Base-by-base conservation (phyloP, 2,113 vertebrate species). In the Meles meles region DNA sequence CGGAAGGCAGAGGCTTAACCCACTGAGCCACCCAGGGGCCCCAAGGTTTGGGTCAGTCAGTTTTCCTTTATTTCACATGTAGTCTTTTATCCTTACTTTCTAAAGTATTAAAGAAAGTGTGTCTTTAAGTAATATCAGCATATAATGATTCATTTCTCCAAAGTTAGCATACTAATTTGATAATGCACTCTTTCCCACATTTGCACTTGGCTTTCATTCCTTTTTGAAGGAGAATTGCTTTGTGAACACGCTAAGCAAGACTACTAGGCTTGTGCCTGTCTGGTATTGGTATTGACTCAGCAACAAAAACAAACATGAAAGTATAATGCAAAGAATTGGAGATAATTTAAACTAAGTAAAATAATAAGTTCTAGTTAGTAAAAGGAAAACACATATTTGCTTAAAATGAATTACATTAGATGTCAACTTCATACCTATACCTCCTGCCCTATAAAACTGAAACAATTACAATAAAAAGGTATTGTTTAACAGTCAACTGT, bases 121-220 rank as follows among this genome's bases (percentile, higher is more conserved):
- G 25, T 42, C 42, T 87, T 2, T 82, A 79, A 93, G 10, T 76
- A 14, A 27, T 92, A 74, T 74, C 10, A 59, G 39, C 44, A n/a
- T 80, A 31, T 27, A 82, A 77, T 96, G 57, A 95, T 21, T 90
- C 13, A 71, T 95, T 92, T 93, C 37, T 90, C 47, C 39, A 42
- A 90, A 84, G 80, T 76, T 79, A 81, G 42, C 49, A 79, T 61
- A 37, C 21, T 34, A 42, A 44, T 59, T 74, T 92, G 72, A 87
- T 79, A 91, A 79, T 42, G 47, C 21, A 18, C 4, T 25, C n/a
- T 93, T 69, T 76, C 29, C 23, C 31, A 97, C 27, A 31, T 90
- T 90, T 59, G 20, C 6, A 23, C 44, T 79, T 94, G 52, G 39
- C 69, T 95, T 94, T 63, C 23, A 1, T 69, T 84, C 9, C 37